Conservation (phyloP, 2,113 vertebrate species). For the Baryphthengus martii region DNA sequence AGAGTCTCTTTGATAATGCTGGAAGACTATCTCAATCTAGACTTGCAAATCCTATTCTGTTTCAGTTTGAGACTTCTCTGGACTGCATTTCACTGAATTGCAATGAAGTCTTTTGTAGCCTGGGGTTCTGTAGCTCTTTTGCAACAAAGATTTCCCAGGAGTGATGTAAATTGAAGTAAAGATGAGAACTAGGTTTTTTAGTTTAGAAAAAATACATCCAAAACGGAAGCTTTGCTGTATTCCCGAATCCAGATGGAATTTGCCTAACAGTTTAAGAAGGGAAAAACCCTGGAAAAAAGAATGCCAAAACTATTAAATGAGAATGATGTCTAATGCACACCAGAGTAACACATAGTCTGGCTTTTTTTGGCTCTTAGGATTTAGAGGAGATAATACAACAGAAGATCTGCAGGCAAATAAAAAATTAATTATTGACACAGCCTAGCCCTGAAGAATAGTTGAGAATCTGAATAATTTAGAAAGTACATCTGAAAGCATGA, state of each 20-base stretch:
- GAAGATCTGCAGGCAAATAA: neutral
- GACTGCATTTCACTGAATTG: neutral
- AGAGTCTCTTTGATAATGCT: neutral
- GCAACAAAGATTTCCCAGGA: neutral
- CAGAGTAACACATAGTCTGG: neutral
- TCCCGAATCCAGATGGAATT: neutral
- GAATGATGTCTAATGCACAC: neutral
- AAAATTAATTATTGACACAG: neutral
- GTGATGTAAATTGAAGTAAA: neutral
- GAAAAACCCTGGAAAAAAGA: neutral
- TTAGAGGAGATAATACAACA: neutral
- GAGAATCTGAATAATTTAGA: neutral
- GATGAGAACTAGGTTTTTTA: neutral
- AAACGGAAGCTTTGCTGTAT: neutral
- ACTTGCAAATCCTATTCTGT: neutral
- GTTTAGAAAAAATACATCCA: neutral
- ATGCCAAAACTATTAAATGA: neutral
- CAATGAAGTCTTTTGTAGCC: neutral
- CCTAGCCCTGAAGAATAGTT: neutral
- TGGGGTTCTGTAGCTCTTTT: neutral
- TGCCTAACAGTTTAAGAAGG: neutral
- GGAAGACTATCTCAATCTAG: neutral
- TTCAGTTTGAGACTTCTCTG: neutral
- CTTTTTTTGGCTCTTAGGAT: neutral
- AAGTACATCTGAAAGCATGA: neutral